Evolutionary conservation across 1,140 invertebrate species (phyloP).

Genomic region (Holotrichia oblita): DNA sequence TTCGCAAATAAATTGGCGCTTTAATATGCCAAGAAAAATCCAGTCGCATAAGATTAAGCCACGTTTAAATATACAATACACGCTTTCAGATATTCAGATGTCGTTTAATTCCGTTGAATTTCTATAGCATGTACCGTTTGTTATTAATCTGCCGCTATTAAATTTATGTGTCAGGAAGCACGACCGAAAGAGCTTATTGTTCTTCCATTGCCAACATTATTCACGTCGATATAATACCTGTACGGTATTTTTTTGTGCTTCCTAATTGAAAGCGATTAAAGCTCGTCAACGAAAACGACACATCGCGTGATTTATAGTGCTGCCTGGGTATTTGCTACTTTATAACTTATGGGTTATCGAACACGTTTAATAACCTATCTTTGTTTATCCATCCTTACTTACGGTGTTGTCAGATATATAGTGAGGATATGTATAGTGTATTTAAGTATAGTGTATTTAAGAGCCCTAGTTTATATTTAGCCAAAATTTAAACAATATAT

Average conservation of each 20-base stretch:
- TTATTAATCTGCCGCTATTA: neutral
- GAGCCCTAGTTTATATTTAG: no score
- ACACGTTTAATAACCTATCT: neutral
- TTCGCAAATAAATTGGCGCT: no score
- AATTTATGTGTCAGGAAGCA: slow-evolving; percentile 8
- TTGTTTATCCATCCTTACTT: no score
- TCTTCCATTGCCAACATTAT: neutral
- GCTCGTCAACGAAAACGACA: neutral
- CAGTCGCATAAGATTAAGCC: no score
- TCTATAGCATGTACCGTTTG: slow-evolving; percentile 4
- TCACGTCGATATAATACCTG: neutral
- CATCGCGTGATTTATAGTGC: neutral
- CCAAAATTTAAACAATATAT: no score
- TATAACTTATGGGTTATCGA: neutral
- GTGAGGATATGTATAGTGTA: no score
- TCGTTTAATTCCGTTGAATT: neutral
- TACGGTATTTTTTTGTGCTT: slow-evolving; percentile 3
- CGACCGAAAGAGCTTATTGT: slow-evolving; percentile 1
- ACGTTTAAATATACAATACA: neutral
- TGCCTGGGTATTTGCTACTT: neutral
- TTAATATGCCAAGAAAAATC: no score
- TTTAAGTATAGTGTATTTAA: no score
- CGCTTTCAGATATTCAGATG: neutral
- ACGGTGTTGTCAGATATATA: no score
- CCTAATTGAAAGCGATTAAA: slow-evolving; percentile 13